These are phyloP conservation scores for Amniataba percoides DNA, from an alignment of 2,797 vertebrate species.

Conservation along the genomic window DNA sequence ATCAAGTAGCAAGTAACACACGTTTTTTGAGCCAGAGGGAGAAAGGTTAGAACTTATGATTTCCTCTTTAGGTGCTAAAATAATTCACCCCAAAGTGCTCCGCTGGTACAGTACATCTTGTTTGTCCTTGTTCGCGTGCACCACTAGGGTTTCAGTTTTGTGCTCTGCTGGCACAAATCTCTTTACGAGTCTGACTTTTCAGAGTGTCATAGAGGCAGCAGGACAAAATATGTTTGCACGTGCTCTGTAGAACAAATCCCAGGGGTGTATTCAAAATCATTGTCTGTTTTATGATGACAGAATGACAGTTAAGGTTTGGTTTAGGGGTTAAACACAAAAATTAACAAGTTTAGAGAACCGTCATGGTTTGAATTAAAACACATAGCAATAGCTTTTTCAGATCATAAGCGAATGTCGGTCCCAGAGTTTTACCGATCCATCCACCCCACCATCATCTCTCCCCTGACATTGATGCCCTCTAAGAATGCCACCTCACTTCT, in stretches of 20 bases:
- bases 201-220: neutral
- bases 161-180: neutral
- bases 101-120: constrained; percentile 21
- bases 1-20: constrained; percentile 37
- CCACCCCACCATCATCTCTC: neutral
- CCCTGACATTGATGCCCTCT: neutral
- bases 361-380: too few species aligned
- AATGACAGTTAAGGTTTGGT: neutral
- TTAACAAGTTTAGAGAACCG: neutral
- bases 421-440: neutral
- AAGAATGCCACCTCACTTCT: neutral
- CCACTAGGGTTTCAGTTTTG: constrained; percentile 1
- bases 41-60: constrained; percentile 45
- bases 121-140: constrained; percentile 22
- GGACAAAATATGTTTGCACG: neutral
- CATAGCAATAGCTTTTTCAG: too few species aligned
- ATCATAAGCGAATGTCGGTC: neutral
- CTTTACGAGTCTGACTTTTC: neutral
- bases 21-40: constrained; percentile 39
- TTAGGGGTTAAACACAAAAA: neutral
- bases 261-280: neutral
- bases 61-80: constrained; percentile 46
- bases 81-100: constrained; percentile 3
- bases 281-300: neutral
- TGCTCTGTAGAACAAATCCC: neutral